Evolutionary conservation across 2,797 vertebrate species (phyloP), one percentile per base, ranked within the genome.

Genomic region (Macropodus opercularis): DNA sequence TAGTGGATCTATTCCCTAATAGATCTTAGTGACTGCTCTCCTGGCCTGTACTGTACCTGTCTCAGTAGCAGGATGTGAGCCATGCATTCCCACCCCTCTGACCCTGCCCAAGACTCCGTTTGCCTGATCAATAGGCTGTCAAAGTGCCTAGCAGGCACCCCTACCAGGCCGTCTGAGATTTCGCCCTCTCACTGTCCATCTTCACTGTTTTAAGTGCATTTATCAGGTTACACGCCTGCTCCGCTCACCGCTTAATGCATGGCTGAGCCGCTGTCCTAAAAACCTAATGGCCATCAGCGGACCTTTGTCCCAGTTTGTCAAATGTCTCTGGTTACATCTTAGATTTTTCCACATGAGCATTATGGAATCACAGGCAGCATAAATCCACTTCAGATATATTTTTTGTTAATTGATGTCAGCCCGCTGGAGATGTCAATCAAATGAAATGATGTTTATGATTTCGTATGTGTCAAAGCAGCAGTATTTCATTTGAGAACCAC

Each of bases 181-280:
- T 87, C 79, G 46, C 83, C 72, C 75, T 79, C 87, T 84, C 85
- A 71, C 75, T 85, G 85, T 88, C 85, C 87, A 80, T 87, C 88
- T 84, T 89, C 54, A 67, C 80, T 79, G 67, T 90, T 90, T 90
- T 85, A 91, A 90, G 90, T 87, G 88, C 86, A 83, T 89, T 87
- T 85, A 85, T 90, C 87, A 87, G 84, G 86, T 90, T 91, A 88
- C 88, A 79, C 8, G 52, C 55, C 60, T 58, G 42, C 77, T 76
- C 77, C 64, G 58, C 77, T 77, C 72, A 29, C 70, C 68, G 38
- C 83, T 85, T 88, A 87, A 87, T 84, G 87, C 83, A 80, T 19
- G 76, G 77, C 77, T 75, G 75, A 77, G 73, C 71, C 36, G 65
- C 69, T 52, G 78, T 71, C 74, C 77, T 72, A 77, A 85, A 77